Evolutionary conservation across 2,797 vertebrate genomes (phyloP), one percentile per base, ranked within the genome.

Genomic region (Hephaestus fuliginosus): DNA sequence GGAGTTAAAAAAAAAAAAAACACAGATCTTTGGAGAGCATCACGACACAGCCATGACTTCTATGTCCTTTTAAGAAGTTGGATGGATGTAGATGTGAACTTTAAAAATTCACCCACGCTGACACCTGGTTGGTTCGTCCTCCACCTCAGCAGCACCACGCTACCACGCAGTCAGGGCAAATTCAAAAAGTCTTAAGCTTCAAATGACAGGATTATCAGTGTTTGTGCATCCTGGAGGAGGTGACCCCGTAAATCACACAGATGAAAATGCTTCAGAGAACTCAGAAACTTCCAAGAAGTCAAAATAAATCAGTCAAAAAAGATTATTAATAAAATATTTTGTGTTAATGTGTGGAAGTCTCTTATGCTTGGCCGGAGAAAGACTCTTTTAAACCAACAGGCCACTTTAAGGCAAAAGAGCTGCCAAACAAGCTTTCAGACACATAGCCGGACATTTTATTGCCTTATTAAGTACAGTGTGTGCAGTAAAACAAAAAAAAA

Each of bases 1-100:
- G 86, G 87, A 82, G 89, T 69, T 30, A 18, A 68, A 84, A 39
- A 39, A 39, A 39, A 39, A 39, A 39, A 39, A 78, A 43, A 14
- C 81, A 10, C 68, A 25, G 22, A 63, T 74, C 67, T 84, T 70
- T 71, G 13, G 13, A 66, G 80, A 81, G 67, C 78, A 18, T 52
- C 72, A 63, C 44, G 2, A 66, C 44, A 43, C 39, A 39, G 7
- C 56, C 28, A 0, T 61, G 61, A 86, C 72, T 46, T 83, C n/a
- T 39, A 1, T 46, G 22, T 78, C 71, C 76, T 9, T 81, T 78
- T 49, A 36, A 68, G 15, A 76, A 39, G 78, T 61, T 64, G 62
- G 60, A 5, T 14, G 57, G 22, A 60, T 57, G 28, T 30, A 17
- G 33, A 36, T 7, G 25, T 44, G 20, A 74, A 61, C 39, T 79